Conservation (phyloP, 2,113 vertebrate genomes). For the Oreochromis niloticus region DNA sequence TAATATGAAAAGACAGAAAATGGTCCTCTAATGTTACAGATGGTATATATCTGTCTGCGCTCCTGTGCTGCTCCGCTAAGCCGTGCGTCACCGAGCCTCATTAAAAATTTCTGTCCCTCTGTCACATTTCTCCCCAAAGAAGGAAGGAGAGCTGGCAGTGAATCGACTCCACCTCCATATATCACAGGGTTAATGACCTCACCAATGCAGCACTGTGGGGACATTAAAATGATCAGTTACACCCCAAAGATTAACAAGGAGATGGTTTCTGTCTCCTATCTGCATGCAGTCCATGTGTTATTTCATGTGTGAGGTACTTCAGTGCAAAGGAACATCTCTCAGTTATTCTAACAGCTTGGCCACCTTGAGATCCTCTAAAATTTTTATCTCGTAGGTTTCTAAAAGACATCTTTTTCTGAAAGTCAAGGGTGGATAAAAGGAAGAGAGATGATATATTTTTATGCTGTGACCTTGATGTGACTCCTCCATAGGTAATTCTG, state of each 20-base stretch:
- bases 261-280: not conserved
- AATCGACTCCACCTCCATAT: not conserved
- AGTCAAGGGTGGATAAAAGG: not conserved
- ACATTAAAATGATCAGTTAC: not conserved
- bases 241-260: not conserved
- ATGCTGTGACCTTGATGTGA: not conserved
- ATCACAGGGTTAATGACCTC: conserved; percentile 12
- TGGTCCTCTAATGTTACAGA: not conserved
- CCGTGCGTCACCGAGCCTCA: not conserved
- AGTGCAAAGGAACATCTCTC: not conserved
- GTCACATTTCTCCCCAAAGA: conserved; percentile 12
- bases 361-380: not conserved
- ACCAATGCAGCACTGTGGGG: not conserved
- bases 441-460: not conserved
- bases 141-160: not conserved
- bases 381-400: not conserved
- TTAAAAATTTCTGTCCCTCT: not conserved
- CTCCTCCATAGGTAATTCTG: conserved; percentile 14
- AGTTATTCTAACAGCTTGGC: not conserved
- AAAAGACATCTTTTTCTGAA: not conserved
- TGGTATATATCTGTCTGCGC: not conserved
- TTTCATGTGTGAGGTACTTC: not conserved
- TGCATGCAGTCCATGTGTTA: not conserved
- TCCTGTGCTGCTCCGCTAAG: not conserved
- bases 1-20: not conserved